phyloP scores from a whole-genome alignment of 2,888 invertebrate genomes.

The Euplagia quadripunctaria region DNA sequence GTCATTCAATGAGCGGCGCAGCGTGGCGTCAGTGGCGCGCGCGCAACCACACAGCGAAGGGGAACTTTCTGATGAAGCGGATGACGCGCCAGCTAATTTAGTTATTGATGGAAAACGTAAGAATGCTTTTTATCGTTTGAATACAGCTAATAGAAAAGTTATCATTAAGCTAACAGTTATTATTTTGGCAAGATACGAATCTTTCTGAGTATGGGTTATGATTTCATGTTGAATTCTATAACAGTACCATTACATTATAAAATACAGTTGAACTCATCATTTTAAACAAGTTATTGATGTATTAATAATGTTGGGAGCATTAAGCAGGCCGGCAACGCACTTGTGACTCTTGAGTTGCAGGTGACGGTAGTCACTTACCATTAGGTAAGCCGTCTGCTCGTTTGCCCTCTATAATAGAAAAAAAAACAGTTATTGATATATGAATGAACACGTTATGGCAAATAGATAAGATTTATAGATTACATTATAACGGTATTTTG shows the following conservation, averaged over 20 bases:
- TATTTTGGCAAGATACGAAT: neutral
- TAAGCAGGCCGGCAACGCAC: neutral
- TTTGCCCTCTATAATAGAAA: too few species aligned
- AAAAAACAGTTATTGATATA: neutral
- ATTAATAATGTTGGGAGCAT: neutral
- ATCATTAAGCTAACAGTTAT: neutral
- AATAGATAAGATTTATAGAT: too few species aligned
- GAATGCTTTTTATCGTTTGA: constrained; percentile 6
- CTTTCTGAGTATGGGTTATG: neutral
- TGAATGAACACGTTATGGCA: neutral
- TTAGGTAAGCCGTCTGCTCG: too few species aligned
- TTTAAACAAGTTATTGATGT: neutral
- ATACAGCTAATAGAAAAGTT: neutral
- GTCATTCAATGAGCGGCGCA: constrained; percentile 83
- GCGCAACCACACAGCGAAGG: constrained; percentile 85
- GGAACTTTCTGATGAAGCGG: constrained; percentile 78
- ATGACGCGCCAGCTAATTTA: constrained; percentile 73
- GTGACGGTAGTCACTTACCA: too few species aligned
- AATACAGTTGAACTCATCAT: too few species aligned
- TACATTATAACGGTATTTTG: too few species aligned
- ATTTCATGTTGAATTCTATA: neutral
- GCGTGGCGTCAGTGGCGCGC: constrained; percentile 70
- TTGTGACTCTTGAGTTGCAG: too few species aligned
- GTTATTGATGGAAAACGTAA: constrained; percentile 76
- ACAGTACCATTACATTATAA: too few species aligned